Evolutionary conservation across 1,140 invertebrate genomes (phyloP).

Genomic region (Paraescarpia echinospica): DNA sequence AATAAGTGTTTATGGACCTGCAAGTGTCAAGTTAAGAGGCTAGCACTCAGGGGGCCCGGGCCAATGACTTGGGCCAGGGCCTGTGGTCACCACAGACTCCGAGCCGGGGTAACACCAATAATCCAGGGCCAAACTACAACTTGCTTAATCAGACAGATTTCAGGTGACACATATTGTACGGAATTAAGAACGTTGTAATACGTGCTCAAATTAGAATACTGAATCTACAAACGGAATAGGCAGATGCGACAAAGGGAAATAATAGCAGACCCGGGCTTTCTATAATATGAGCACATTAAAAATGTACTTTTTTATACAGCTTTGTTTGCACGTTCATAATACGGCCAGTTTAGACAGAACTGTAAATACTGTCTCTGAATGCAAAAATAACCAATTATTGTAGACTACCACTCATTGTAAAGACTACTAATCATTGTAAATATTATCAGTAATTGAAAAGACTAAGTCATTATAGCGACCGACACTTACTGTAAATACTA

Average conservation of each 20-base stretch:
- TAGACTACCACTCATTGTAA: neutral
- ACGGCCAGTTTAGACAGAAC: neutral
- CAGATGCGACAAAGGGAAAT: no score
- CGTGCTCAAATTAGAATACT: no score
- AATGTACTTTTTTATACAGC: neutral
- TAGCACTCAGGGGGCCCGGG: neutral
- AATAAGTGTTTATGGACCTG: neutral
- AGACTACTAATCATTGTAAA: neutral
- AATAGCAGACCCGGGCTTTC: no score
- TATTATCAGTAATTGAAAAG: no score
- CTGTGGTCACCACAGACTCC: neutral
- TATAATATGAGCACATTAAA: no score
- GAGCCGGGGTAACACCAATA: neutral
- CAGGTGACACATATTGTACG: neutral
- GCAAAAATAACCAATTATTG: no score
- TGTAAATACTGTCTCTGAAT: no score
- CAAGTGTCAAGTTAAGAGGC: neutral
- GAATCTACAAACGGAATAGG: no score
- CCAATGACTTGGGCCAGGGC: no score
- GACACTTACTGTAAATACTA: no score
- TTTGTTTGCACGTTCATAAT: neutral
- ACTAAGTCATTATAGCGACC: no score
- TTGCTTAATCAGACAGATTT: neutral
- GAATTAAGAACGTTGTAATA: no score
- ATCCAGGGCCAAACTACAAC: neutral